A percentile compares a stretch with the other conserved stretches of the same genome.
Conservation (phyloP, 2,797 vertebrate genomes). For the Bovichtus diacanthus region DNA sequence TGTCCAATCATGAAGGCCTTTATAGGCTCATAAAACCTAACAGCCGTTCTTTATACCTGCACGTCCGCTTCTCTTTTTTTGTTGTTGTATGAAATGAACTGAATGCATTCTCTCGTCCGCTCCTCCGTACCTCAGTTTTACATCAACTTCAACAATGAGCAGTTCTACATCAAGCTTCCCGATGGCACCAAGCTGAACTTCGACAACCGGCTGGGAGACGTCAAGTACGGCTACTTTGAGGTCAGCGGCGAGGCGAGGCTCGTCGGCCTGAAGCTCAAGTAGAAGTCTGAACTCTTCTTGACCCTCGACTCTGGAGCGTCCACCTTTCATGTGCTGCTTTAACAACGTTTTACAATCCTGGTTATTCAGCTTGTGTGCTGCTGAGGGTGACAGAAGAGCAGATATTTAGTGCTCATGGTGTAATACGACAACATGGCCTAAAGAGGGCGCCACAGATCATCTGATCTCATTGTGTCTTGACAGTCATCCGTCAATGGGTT, state of each 20-base stretch:
- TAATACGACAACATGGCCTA: constrained; percentile 22
- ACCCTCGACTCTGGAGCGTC: not conserved
- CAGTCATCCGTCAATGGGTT: constrained; percentile 1
- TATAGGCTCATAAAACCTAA: constrained; percentile 37
- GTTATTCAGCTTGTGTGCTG: not conserved
- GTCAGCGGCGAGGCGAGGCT: constrained; percentile 71
- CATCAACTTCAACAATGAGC: constrained; percentile 77
- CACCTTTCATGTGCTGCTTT: constrained; percentile 9
- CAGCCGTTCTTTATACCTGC: not conserved
- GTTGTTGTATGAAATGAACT: not conserved
- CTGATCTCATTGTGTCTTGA: not conserved
- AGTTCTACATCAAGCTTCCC: constrained; percentile 83
- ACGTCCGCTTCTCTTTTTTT: not conserved
- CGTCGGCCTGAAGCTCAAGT: constrained; percentile 79
- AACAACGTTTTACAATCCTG: constrained; percentile 8
- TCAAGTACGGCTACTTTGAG: constrained; percentile 78
- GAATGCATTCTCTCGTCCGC: not conserved
- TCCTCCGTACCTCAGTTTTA: constrained; percentile 60
- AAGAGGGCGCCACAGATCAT: constrained; percentile 56
- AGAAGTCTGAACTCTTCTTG: constrained; percentile 20
- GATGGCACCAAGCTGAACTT: constrained; percentile 80
- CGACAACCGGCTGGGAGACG: constrained; percentile 84
- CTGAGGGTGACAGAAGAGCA: no score
- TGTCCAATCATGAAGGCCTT: not conserved
- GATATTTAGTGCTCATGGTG: no score